These are phyloP conservation scores for Phalacrocorax aristotelis DNA, from an alignment of 2,113 vertebrate genomes.

Conservation along the genomic window DNA sequence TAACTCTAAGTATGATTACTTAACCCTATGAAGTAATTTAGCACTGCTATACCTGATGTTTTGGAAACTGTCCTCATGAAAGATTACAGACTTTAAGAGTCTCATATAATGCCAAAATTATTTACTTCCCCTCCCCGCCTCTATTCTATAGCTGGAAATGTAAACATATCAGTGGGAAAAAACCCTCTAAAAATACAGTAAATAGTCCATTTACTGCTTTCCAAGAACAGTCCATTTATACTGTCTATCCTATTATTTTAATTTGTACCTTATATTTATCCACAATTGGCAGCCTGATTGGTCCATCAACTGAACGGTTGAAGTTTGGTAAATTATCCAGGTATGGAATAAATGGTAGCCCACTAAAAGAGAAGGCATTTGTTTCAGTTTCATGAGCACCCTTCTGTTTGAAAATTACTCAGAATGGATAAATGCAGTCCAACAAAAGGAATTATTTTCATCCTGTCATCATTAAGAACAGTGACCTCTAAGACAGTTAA, in stretches of 20 bases:
- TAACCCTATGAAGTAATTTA: background rate
- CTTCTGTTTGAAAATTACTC: background rate
- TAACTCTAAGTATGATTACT: background rate
- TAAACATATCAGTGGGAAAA: background rate
- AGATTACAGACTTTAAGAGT: background rate
- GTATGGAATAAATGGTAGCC: constrained; percentile 96
- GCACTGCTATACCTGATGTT: background rate
- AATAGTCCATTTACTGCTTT: background rate
- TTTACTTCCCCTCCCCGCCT: background rate
- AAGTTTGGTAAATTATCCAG: constrained; percentile 98
- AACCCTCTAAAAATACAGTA: background rate
- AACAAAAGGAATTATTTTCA: background rate
- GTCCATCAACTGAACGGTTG: constrained; percentile 91
- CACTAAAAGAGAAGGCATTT: constrained; percentile 76
- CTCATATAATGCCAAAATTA: background rate
- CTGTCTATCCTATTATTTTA: background rate
- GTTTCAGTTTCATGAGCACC: background rate
- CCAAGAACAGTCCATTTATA: background rate
- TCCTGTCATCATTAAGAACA: background rate
- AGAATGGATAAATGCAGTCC: background rate
- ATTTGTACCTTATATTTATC: constrained; percentile 96
- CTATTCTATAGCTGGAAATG: background rate
- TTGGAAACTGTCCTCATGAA: background rate
- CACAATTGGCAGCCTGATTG: constrained; percentile 96
- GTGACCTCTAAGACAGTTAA: background rate